Conservation (phyloP, 2,797 vertebrate species). For the Huso huso region DNA sequence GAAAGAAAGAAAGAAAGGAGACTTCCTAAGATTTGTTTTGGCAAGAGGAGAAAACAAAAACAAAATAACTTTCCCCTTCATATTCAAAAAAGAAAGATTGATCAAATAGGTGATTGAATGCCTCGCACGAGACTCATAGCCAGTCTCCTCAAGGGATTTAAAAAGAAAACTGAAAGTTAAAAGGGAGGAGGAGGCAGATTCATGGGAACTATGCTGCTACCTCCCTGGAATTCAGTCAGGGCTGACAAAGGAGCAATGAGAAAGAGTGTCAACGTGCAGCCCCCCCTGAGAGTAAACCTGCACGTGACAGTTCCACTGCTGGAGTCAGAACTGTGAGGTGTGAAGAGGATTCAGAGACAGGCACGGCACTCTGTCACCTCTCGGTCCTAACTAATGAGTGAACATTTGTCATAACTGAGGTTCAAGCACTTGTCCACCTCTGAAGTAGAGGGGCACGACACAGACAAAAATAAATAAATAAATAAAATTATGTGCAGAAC, state of each 20-base stretch:
- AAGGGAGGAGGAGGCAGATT: neutral
- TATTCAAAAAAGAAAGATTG: neutral
- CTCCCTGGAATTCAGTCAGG: neutral
- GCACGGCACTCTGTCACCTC: neutral
- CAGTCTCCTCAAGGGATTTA: neutral
- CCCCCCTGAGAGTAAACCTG: neutral
- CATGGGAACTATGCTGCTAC: neutral
- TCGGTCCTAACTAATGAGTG: neutral
- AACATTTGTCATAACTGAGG: neutral
- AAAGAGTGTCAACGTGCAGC: neutral
- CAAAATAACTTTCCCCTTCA: neutral
- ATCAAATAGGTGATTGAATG: neutral
- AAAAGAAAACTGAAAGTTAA: neutral
- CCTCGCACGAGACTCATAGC: neutral
- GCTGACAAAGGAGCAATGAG: neutral
- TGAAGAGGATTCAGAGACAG: neutral
- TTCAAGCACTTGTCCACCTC: neutral
- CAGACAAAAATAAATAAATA: too few species aligned
- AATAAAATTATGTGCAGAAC: too few species aligned
- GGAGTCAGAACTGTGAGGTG: neutral
- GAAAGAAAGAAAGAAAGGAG: neutral
- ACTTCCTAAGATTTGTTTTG: neutral
- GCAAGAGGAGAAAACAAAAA: neutral
- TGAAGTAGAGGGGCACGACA: too few species aligned
- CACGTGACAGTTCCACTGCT: neutral